A percentile compares a stretch with the other conserved stretches of the same genome.
phyloP scores from a whole-genome alignment of 1,140 invertebrate genomes.

The Sarcophaga peregrina region DNA sequence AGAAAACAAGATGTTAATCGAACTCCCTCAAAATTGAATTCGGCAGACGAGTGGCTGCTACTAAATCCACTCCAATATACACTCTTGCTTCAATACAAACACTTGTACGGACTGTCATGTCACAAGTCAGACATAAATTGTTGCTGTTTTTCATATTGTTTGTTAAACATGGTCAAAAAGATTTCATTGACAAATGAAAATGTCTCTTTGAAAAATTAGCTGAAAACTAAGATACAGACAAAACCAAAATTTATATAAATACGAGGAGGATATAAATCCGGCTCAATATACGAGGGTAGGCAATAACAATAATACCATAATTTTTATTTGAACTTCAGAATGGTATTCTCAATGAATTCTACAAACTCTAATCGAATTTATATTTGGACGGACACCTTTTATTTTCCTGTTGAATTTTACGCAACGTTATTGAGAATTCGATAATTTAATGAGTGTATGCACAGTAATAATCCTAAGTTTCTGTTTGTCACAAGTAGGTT shows the following conservation, averaged over 20 bases:
- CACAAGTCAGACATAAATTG: not conserved
- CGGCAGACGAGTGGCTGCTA: not conserved
- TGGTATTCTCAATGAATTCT: too few species aligned
- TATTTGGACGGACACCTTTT: too few species aligned
- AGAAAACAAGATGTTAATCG: slow-evolving; percentile 15
- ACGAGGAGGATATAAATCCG: not conserved
- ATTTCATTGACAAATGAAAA: slow-evolving; percentile 65
- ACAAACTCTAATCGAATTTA: too few species aligned
- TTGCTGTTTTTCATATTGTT: slow-evolving; percentile 42
- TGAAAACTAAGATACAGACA: slow-evolving; percentile 51
- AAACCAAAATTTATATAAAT: slow-evolving; percentile 20
- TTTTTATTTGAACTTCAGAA: too few species aligned
- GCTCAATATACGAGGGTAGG: too few species aligned
- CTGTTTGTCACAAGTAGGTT: too few species aligned
- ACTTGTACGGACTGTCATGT: too few species aligned
- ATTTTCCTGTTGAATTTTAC: too few species aligned
- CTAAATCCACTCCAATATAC: not conserved
- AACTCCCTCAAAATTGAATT: slow-evolving; percentile 18
- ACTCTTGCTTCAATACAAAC: not conserved
- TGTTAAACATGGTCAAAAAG: slow-evolving; percentile 53
- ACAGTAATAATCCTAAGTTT: too few species aligned
- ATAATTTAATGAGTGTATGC: too few species aligned
- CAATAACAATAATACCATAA: too few species aligned
- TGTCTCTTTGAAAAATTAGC: slow-evolving; percentile 65
- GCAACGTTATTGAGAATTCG: too few species aligned